Percentiles rank a stretch among this genome's conserved stretches.
Evolutionary conservation across 2,113 vertebrate species (phyloP).

Genomic region (Phycodurus eques): DNA sequence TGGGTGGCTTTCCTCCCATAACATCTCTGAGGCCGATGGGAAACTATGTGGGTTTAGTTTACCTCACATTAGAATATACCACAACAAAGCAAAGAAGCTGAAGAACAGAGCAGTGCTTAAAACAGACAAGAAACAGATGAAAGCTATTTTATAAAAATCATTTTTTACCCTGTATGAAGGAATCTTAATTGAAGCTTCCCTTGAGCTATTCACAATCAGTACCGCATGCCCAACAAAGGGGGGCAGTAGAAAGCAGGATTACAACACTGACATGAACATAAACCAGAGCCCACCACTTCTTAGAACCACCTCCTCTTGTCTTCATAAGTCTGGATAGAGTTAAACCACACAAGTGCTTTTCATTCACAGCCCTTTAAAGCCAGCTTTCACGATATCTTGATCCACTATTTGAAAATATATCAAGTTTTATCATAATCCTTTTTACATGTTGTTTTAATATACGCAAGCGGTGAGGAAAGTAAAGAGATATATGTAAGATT

Average conservation of each 20-base stretch:
- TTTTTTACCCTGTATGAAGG: not conserved
- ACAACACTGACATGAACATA: constrained; percentile 44
- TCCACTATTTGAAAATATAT: constrained; percentile 66
- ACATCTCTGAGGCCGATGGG: constrained; percentile 16
- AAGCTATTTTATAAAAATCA: constrained; percentile 13
- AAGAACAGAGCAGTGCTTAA: constrained; percentile 1
- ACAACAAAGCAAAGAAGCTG: constrained; percentile 19
- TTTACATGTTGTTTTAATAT: constrained; percentile 60
- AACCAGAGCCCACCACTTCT: constrained; percentile 57
- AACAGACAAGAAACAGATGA: constrained; percentile 17
- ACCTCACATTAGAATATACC: constrained; percentile 24
- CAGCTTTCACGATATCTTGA: constrained; percentile 62
- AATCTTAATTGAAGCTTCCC: constrained; percentile 1
- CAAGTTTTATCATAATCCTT: constrained; percentile 55
- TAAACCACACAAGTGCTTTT: constrained; percentile 70
- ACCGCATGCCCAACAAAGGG: constrained; percentile 43
- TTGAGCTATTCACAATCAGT: constrained; percentile 35
- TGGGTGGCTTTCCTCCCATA: constrained; percentile 18
- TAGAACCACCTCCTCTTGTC: constrained; percentile 54
- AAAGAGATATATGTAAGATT: constrained; percentile 48
- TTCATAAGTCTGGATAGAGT: constrained; percentile 63
- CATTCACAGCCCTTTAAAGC: constrained; percentile 53
- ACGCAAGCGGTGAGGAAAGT: constrained; percentile 45
- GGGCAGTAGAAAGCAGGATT: constrained; percentile 57
- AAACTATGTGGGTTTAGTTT: constrained; percentile 25